Evolutionary conservation across 2,797 vertebrate species (phyloP).

Genomic region (Pangasius macronema): DNA sequence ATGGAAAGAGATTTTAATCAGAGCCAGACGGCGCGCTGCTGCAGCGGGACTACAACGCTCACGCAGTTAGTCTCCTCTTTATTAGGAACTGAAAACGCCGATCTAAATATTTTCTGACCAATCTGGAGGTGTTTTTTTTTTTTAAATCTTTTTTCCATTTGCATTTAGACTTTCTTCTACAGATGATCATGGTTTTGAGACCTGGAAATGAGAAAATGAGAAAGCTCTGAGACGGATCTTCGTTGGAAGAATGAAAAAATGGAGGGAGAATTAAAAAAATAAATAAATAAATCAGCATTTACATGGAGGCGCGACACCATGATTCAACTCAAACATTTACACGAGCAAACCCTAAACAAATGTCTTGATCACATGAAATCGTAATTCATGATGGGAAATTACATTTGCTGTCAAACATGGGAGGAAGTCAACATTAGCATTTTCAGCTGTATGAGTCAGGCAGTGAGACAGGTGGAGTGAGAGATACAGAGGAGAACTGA

Average conservation of each 20-base stretch:
- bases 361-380: neutral
- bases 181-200: neutral
- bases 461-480: neutral
- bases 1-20: neutral
- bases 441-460: neutral
- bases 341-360: neutral
- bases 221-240: neutral
- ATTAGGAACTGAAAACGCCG: neutral
- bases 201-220: neutral
- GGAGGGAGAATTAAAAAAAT: neutral
- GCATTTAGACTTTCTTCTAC: neutral
- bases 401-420: neutral
- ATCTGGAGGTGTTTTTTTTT: neutral
- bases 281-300: neutral
- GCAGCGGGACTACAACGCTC: neutral
- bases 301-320: too few relatives aligned
- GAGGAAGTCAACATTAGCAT: neutral
- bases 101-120: neutral
- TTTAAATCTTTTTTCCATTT: neutral
- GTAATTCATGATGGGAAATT: neutral
- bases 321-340: too few relatives aligned
- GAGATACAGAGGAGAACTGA: neutral
- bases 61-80: neutral
- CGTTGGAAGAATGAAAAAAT: neutral
- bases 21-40: neutral